Conservation (phyloP, 2,113 vertebrate genomes). For the Myrmecobius fasciatus region DNA sequence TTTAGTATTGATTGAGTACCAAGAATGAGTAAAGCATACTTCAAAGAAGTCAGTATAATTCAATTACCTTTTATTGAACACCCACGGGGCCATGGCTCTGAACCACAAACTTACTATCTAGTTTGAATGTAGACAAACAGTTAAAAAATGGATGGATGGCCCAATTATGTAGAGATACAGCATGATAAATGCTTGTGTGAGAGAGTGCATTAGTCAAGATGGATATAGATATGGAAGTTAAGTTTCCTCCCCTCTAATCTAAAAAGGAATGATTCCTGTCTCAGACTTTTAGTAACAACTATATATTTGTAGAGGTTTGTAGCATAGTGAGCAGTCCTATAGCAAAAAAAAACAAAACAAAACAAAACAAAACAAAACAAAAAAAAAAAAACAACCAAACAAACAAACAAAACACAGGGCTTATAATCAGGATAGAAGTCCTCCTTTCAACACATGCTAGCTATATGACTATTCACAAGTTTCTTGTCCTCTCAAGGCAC, state of each 20-base stretch:
- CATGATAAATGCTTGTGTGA: not conserved
- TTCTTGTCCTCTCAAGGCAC: not conserved
- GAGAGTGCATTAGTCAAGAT: not conserved
- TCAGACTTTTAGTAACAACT: not conserved
- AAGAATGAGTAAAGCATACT: conserved; percentile 1
- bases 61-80: conserved; percentile 3
- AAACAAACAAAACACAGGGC: too few species aligned
- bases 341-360: not conserved
- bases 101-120: not conserved
- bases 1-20: conserved; percentile 30
- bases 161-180: not conserved
- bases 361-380: too few species aligned
- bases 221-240: not conserved
- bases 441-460: not conserved
- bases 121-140: not conserved
- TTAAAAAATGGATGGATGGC: not conserved
- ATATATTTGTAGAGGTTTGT: not conserved
- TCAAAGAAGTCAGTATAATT: not conserved
- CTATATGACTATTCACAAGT: not conserved
- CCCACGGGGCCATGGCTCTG: not conserved
- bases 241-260: not conserved
- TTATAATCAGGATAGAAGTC: not conserved
- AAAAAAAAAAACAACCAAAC: too few species aligned
- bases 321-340: not conserved
- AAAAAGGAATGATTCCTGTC: not conserved